phyloP scores from a whole-genome alignment of 2,888 invertebrate species.

The Orthosia gracilis region DNA sequence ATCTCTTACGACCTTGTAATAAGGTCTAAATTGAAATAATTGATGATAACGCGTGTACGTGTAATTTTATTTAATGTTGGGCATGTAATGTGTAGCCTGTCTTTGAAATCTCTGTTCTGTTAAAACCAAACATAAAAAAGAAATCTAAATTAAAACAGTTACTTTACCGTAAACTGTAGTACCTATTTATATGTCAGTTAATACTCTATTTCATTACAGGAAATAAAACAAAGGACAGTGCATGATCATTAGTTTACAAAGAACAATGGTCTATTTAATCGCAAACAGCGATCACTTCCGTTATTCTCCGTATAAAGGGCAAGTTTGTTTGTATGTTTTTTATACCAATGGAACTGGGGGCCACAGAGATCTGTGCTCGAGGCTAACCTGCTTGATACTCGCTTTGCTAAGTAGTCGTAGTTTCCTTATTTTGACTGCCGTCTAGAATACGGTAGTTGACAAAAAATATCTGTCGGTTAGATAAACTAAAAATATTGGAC shows the following conservation, averaged over 20 bases:
- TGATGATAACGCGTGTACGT: neutral
- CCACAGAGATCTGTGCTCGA: too few species aligned
- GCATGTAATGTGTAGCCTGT: neutral
- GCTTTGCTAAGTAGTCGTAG: neutral
- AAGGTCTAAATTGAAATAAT: neutral
- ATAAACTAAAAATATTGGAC: too few species aligned
- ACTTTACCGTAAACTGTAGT: neutral
- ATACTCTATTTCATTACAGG: neutral
- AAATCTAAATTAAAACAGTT: neutral
- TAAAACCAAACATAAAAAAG: too few species aligned
- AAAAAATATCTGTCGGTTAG: too few species aligned
- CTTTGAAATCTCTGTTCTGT: neutral
- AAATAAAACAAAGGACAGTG: conserved; percentile 39
- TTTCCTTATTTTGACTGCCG: neutral
- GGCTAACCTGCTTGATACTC: neutral
- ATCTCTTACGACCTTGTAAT: neutral
- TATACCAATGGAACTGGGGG: too few species aligned
- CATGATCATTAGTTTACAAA: conserved; percentile 13
- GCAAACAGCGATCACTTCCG: conserved; percentile 7
- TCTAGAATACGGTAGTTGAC: too few species aligned
- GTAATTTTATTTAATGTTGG: neutral
- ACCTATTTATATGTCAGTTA: neutral
- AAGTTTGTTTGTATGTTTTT: conserved; percentile 1
- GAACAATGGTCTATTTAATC: conserved; percentile 26
- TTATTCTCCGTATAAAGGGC: neutral